Evolutionary conservation across 2,888 invertebrate genomes (phyloP).

Genomic region (Bimastos eiseni): DNA sequence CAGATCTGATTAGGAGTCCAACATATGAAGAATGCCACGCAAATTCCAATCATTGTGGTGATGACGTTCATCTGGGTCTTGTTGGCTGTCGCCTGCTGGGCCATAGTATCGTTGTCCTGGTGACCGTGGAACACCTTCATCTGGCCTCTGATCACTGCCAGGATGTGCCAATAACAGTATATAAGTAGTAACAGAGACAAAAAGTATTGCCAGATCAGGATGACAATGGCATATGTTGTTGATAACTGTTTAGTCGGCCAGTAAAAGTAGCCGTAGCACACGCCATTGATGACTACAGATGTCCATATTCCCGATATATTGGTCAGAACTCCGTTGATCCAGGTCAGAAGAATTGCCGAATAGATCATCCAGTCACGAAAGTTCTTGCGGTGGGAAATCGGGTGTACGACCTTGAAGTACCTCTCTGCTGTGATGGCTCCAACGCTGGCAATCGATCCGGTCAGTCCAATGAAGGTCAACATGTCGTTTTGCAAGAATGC

Average conservation of each 20-base stretch:
- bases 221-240: background rate
- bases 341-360: background rate
- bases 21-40: background rate
- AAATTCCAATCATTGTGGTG: background rate
- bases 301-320: background rate
- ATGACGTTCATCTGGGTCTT: slow-evolving; percentile 23
- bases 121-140: slow-evolving; percentile 8
- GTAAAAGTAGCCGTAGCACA: background rate
- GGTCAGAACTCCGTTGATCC: slow-evolving; percentile 15
- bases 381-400: slow-evolving; percentile 24
- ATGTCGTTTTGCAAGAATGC: background rate
- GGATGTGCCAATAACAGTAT: slow-evolving; percentile 18
- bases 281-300: background rate
- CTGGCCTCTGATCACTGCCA: background rate
- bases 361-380: slow-evolving; percentile 27
- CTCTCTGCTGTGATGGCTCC: slow-evolving; percentile 13
- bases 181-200: background rate
- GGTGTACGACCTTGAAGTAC: slow-evolving; percentile 26
- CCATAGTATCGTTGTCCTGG: background rate
- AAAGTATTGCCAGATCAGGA: background rate
- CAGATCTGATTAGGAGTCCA: slow-evolving; percentile 15
- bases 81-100: slow-evolving; percentile 13
- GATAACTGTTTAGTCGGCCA: background rate
- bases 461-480: background rate
- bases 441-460: slow-evolving; percentile 19